Base-by-base conservation (phyloP, 2,888 invertebrate species). In the Eilema caniola region DNA sequence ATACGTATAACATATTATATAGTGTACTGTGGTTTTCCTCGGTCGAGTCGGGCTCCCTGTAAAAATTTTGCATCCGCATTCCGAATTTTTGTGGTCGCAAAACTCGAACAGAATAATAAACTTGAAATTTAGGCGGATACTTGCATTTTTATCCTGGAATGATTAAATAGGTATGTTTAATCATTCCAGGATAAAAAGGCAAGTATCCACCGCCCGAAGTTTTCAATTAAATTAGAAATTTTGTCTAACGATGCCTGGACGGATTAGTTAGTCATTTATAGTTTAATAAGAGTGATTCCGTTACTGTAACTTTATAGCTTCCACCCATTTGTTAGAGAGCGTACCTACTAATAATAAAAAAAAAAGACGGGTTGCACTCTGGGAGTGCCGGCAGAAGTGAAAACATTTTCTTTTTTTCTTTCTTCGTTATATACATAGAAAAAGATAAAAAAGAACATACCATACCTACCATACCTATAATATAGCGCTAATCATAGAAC, bases 261-360 rank as follows among this genome's bases (percentile, higher is more conserved):
- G n/a, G 53, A 53, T 53, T n/a, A 47, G 5, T 20, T 20, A 20
- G 5, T n/a, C n/a, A n/a, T 47, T 47, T 7, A 16, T 47, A 20
- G 20, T 16, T 47, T 20, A 7, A 7, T 20, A 20, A 47, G 20
- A 47, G 3, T 20, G 20, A 10, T 41, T 60, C 66, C 2, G 62
- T 77, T 33, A 33, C 20, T 23, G 33, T 33, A 61, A 31, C n/a
- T 28, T 31, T 16, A 41, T 41, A 47, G 5, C 47, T 47, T 47
- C 47, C 7, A 47, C 47, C 5, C 33, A 3, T 37, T 53, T 10
- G n/a, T 10, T 2, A 3, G n/a, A 53, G 53, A 53, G n/a, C 20
- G 47, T 37, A 37, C 37, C 1, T 47, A 20, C 47, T 47, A 47
- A 16, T 53, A n/a, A 53, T n/a, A n/a, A 53, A n/a, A n/a, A n/a